These are phyloP conservation scores for Dryococelus australis DNA, from an alignment of 2,888 invertebrate genomes.

Conservation along the genomic window DNA sequence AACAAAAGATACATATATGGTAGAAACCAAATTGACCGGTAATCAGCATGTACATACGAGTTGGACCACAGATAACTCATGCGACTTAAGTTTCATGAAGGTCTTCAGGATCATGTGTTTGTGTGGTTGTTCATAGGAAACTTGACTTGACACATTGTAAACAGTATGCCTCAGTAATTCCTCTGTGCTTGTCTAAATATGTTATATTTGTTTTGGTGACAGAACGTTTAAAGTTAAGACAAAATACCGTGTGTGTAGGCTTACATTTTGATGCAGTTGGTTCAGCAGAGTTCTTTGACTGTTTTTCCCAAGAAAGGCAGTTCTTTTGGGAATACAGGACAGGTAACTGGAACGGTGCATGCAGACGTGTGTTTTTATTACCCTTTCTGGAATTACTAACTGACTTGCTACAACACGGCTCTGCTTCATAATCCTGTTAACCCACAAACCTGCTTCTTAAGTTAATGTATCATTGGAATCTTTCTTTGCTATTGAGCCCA, in stretches of 20 bases:
- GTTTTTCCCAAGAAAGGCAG: neutral
- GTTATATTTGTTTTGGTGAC: neutral
- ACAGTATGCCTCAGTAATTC: no score
- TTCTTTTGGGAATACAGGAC: slow-evolving; percentile 1
- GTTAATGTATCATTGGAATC: no score
- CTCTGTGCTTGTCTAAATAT: neutral
- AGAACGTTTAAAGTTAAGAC: neutral
- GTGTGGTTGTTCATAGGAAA: no score
- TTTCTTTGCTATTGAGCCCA: no score
- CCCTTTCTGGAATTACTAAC: neutral
- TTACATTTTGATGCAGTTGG: slow-evolving; percentile 1
- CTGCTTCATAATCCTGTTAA: neutral
- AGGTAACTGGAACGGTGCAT: neutral
- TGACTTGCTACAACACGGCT: neutral
- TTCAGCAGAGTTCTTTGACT: neutral
- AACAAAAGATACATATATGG: no score
- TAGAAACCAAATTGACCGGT: no score
- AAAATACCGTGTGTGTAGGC: neutral
- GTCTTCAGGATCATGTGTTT: no score
- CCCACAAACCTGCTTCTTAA: no score
- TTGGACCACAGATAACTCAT: no score
- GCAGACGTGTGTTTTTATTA: neutral
- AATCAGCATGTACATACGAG: no score
- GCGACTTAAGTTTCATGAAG: no score
- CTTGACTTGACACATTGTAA: no score